These are phyloP conservation scores for Solenodon paradoxus DNA, from an alignment of 2,113 vertebrate species.

Conservation along the genomic window DNA sequence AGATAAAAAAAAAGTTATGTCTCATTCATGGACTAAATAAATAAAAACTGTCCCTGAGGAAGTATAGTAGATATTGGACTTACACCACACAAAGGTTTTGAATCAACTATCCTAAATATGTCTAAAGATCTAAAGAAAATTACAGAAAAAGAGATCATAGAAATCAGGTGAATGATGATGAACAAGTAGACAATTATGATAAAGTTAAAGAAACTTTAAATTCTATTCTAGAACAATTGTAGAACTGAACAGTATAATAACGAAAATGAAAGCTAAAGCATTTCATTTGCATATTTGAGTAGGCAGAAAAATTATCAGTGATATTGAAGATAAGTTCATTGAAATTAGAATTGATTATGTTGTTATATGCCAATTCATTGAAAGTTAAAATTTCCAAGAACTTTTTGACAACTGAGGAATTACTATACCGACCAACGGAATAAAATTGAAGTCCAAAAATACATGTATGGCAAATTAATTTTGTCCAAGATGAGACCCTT, in stretches of 20 bases:
- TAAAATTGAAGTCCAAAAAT: neutral
- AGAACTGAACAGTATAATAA: neutral
- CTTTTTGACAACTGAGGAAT: no score
- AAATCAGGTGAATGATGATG: neutral
- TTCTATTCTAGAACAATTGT: no score
- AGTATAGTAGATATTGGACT: neutral
- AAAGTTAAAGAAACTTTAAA: neutral
- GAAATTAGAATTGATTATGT: no score
- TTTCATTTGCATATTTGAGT: neutral
- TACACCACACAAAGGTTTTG: neutral
- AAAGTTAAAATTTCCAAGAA: no score
- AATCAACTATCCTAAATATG: neutral
- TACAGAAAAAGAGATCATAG: neutral
- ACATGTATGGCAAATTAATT: neutral
- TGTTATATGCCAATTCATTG: no score
- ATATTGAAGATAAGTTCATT: neutral
- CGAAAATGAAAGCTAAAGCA: neutral
- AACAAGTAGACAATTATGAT: neutral
- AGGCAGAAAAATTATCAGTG: neutral
- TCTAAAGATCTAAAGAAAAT: neutral
- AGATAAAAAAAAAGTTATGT: neutral
- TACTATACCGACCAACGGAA: neutral
- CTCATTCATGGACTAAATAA: neutral
- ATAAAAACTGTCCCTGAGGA: neutral
- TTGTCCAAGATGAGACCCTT: no score